A percentile compares a stretch with the other conserved stretches of the same genome.
Evolutionary conservation across 2,113 vertebrate species (phyloP).

Genomic region (Xiphorhynchus elegans): DNA sequence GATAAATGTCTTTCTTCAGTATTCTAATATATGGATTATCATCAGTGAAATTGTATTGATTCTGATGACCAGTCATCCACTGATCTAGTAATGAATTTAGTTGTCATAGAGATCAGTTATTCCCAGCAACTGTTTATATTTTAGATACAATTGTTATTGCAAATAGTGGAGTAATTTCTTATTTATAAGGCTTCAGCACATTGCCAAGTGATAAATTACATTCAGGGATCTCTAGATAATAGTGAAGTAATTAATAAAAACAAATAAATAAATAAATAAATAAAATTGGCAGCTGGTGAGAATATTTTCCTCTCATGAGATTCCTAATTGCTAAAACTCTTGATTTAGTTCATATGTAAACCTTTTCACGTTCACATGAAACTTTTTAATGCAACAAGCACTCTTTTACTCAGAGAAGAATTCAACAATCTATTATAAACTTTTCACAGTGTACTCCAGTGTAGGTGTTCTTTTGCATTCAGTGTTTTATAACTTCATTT

Average conservation of each 20-base stretch:
- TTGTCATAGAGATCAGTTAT: neutral
- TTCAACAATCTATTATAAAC: neutral
- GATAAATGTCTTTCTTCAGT: neutral
- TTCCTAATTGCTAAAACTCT: neutral
- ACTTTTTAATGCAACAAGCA: neutral
- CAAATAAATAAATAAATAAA: neutral
- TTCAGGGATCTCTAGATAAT: neutral
- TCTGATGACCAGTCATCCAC: conserved; percentile 16
- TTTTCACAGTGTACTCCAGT: neutral
- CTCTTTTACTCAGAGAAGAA: neutral
- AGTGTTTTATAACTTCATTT: neutral
- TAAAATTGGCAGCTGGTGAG: neutral
- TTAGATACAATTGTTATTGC: conserved; percentile 27
- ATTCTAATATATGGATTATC: neutral
- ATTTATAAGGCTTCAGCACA: neutral
- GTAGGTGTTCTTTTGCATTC: neutral
- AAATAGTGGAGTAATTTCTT: conserved; percentile 3
- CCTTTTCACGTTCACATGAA: neutral
- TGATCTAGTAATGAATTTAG: neutral
- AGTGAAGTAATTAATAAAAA: neutral
- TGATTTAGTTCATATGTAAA: neutral
- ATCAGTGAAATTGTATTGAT: neutral
- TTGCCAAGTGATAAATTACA: conserved; percentile 19
- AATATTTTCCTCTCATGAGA: neutral
- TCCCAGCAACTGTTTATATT: neutral